Evolutionary conservation across 2,888 invertebrate genomes (phyloP).

Genomic region (Drosophila fulvimacula): DNA sequence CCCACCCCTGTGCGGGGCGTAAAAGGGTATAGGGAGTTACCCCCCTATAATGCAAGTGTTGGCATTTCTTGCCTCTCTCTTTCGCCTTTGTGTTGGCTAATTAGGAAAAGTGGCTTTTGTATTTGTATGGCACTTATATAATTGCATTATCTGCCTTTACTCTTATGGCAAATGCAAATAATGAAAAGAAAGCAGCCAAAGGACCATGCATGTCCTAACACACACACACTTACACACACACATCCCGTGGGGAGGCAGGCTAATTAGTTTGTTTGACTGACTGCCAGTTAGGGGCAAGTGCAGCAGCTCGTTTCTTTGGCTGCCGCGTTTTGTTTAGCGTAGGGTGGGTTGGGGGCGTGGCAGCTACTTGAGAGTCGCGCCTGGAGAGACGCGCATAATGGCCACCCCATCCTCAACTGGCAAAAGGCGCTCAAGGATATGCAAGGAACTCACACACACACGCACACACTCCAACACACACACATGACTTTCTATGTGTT

Average conservation of each 20-base stretch:
- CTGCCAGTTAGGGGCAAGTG: slow-evolving; percentile 42
- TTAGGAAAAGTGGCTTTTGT: slow-evolving; percentile 75
- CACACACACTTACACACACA: slow-evolving; percentile 9
- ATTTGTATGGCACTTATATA: slow-evolving; percentile 66
- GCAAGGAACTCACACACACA: slow-evolving; percentile 42
- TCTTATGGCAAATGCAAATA: slow-evolving; percentile 73
- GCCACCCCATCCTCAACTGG: slow-evolving; percentile 42
- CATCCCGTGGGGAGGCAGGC: slow-evolving; percentile 43
- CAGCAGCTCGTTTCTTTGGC: slow-evolving; percentile 62
- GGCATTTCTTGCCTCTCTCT: slow-evolving; percentile 56
- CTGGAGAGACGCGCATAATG: slow-evolving; percentile 71
- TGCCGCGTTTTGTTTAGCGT: slow-evolving; percentile 32
- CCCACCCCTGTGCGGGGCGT: background rate
- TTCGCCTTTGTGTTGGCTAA: slow-evolving; percentile 63
- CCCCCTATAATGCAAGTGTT: too few relatives aligned
- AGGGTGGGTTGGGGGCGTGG: slow-evolving; percentile 37
- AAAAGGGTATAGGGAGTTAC: too few relatives aligned
- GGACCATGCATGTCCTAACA: slow-evolving; percentile 43
- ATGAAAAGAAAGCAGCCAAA: slow-evolving; percentile 68
- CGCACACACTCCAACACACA: slow-evolving; percentile 17
- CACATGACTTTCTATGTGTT: slow-evolving; percentile 31
- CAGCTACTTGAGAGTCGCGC: slow-evolving; percentile 69
- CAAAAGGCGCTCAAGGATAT: slow-evolving; percentile 80
- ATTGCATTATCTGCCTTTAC: slow-evolving; percentile 75
- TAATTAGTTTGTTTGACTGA: slow-evolving; percentile 75